These are phyloP conservation scores for Carlito syrichta DNA, from an alignment of 2,113 vertebrate genomes.

Conservation along the genomic window DNA sequence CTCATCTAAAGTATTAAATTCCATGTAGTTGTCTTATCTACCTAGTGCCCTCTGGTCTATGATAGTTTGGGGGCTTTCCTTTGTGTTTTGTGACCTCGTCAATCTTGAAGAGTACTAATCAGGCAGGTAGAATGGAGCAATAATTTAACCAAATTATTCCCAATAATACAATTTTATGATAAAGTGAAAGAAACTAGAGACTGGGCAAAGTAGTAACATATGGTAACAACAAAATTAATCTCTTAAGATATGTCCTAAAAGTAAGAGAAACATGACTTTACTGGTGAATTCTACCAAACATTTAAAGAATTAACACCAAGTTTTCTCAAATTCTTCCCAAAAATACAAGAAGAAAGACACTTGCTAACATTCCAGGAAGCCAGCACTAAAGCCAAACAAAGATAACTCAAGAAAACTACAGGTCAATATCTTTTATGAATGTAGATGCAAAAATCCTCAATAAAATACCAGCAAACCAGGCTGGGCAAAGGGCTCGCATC, in stretches of 20 bases:
- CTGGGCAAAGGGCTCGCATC: neutral
- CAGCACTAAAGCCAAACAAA: neutral
- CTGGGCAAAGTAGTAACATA: neutral
- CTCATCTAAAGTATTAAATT: neutral
- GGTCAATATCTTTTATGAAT: neutral
- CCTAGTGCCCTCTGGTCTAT: neutral
- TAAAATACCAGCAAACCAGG: neutral
- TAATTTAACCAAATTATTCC: neutral
- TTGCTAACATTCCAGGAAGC: neutral
- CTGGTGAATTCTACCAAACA: neutral
- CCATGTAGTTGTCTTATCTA: neutral
- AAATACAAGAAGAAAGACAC: neutral
- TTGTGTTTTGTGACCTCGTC: neutral
- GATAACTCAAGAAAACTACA: neutral
- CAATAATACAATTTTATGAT: neutral
- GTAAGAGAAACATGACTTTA: neutral
- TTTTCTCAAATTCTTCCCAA: neutral
- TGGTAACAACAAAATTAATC: neutral
- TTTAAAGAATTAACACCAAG: slow-evolving; percentile 1
- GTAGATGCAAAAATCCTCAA: neutral
- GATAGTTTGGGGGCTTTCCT: neutral
- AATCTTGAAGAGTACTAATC: neutral
- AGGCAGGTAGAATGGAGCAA: neutral
- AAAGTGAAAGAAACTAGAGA: neutral
- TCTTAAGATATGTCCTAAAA: neutral